phyloP scores from a whole-genome alignment of 2,797 vertebrate species.

The Dipus sagitta region DNA sequence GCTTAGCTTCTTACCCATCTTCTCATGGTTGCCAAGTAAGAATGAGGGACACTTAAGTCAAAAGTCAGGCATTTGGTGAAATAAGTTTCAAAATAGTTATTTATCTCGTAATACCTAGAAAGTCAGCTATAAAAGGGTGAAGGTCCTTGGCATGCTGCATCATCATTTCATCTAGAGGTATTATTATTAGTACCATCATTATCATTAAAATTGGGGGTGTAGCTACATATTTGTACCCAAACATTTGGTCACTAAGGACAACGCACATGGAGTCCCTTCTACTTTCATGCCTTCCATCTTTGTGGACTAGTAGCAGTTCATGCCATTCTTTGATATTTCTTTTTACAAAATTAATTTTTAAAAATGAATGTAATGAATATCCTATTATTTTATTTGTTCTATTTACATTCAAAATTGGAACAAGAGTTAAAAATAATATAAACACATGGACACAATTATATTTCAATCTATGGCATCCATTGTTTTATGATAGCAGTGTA shows the following conservation, averaged over 20 bases:
- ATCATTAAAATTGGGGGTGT: not conserved
- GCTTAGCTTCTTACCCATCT: not conserved
- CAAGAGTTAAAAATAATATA: constrained; percentile 29
- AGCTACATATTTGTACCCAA: not conserved
- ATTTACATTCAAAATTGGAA: not conserved
- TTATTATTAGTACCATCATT: not conserved
- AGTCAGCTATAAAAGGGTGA: not conserved
- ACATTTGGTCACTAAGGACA: not conserved
- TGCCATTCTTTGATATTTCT: not conserved
- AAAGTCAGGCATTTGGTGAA: constrained; percentile 22
- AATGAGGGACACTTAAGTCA: not conserved
- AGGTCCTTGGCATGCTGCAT: not conserved
- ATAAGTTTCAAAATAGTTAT: not conserved
- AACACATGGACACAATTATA: not conserved
- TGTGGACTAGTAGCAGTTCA: not conserved
- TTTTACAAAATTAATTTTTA: not conserved
- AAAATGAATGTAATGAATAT: not conserved
- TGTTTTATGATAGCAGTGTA: not conserved
- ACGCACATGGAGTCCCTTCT: not conserved
- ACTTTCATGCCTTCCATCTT: not conserved
- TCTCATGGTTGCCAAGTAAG: not conserved
- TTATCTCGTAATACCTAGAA: not conserved
- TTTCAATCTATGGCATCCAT: not conserved
- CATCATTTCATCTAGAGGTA: not conserved
- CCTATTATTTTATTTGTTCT: not conserved